Base-by-base conservation (phyloP, 2,113 vertebrate genomes). In the Pedetes capensis region DNA sequence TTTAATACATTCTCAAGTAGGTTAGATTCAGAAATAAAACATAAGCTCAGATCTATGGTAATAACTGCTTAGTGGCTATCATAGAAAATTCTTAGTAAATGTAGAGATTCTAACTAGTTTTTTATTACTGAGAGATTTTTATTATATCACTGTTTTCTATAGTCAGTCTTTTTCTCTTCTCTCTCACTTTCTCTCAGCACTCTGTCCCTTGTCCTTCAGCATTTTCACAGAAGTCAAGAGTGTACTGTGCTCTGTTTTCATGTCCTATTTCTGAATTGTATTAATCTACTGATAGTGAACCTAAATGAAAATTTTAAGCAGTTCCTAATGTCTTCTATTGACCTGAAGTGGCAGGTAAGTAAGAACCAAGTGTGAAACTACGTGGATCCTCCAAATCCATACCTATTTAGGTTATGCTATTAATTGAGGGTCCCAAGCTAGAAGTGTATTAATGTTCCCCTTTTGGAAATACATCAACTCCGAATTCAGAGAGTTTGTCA, bases 401-500 rank as follows among this genome's bases (percentile, higher is more conserved):
- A 47, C 29, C 66, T 55, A 17, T 39, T 80, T 74, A 61, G 17
- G 0, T 34, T 74, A 34, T 71, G 27, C 37, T 86, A 18, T 82
- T 82, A 85, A 82, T 32, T 17, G 37, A 49, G n/a, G 0, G 5
- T 75, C 42, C 64, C 20, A 63, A 63, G 75, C n/a, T 75, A 72
- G 12, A 80, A 83, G n/a, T 76, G 0, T 83, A 61, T 96, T 84
- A 39, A 89, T 83, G 97, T 69, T 11, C 5, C 44, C 25, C 27
- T 16, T 92, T 83, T 85, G 39, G 47, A 86, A 11, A n/a, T 63
- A 42, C 0, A 91, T 87, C 51, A 96, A 1, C 93, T 95, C 69
- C 51, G 81, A 86, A 91, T 94, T 85, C 80, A 89, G 95, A 84
- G 55, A 18, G 55, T 37, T 96, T 96, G 81, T 87, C 53, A 87